These are phyloP conservation scores for Mystacornis crossleyi DNA, from an alignment of 2,113 vertebrate genomes.

Conservation along the genomic window DNA sequence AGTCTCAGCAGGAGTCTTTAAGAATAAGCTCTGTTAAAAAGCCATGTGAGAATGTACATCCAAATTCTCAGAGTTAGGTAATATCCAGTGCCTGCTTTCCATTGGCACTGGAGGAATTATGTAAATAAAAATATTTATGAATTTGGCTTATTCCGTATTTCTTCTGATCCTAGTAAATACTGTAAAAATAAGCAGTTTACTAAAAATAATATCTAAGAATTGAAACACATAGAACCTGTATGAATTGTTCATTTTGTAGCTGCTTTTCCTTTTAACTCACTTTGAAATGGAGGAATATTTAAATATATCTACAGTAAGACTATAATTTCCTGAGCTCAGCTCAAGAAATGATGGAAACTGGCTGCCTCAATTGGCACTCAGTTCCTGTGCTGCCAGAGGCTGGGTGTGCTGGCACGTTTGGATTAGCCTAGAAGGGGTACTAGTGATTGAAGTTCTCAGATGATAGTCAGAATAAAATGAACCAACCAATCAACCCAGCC, in stretches of 20 bases:
- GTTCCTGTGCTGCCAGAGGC: not conserved
- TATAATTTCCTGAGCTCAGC: not conserved
- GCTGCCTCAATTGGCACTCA: rapidly evolving
- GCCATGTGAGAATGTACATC: not conserved
- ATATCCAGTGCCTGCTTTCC: slow-evolving; percentile 26
- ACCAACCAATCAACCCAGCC: not conserved
- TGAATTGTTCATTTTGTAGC: not conserved
- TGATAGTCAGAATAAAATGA: not conserved
- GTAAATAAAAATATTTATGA: slow-evolving; percentile 49
- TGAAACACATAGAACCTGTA: not conserved
- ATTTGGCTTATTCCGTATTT: not conserved
- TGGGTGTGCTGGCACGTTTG: not conserved
- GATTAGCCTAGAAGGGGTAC: not conserved
- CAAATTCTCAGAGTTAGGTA: slow-evolving; percentile 3
- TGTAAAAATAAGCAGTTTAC: not conserved
- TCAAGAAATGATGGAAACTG: not conserved
- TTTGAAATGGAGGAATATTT: not conserved
- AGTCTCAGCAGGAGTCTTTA: not conserved
- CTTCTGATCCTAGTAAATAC: slow-evolving; percentile 3
- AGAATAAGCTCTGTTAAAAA: not conserved
- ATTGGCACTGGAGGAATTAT: not conserved
- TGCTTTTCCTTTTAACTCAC: not conserved
- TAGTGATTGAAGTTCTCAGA: not conserved
- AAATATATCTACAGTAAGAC: not conserved
- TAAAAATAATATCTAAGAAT: not conserved